phyloP scores from a whole-genome alignment of 2,113 vertebrate genomes.

The Eidolon helvum region DNA sequence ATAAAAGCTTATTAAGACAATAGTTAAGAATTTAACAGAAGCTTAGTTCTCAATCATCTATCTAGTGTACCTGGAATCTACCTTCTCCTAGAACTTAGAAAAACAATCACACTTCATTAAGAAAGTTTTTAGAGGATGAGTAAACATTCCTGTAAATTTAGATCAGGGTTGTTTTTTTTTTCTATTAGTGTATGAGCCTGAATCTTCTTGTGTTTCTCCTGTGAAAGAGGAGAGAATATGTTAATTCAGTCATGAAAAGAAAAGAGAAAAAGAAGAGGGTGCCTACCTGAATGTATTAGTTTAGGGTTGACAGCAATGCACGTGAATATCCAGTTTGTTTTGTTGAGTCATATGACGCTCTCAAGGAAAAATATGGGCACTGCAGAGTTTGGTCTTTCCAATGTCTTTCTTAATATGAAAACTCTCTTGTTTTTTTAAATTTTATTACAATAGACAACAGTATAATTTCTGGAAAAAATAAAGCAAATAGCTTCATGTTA shows the following conservation, averaged over 20 bases:
- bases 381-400: background rate
- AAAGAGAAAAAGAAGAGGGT: background rate
- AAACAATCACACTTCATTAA: background rate
- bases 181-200: background rate
- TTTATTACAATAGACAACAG: background rate
- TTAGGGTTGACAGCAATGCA: background rate
- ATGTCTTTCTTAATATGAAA: background rate
- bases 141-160: background rate
- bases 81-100: background rate
- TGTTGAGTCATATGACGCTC: background rate
- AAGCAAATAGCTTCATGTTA: background rate
- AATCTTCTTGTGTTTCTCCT: background rate
- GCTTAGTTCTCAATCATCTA: background rate
- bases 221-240: background rate
- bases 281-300: background rate
- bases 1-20: background rate
- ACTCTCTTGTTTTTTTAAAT: background rate
- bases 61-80: background rate
- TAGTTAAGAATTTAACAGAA: background rate
- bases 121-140: background rate
- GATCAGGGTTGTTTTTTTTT: background rate
- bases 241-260: background rate
- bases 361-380: background rate
- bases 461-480: background rate
- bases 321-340: background rate